Percentiles rank a stretch among this genome's conserved stretches.
Conservation (phyloP, 1,140 invertebrate genomes). For the Drosophila punjabiensis region DNA sequence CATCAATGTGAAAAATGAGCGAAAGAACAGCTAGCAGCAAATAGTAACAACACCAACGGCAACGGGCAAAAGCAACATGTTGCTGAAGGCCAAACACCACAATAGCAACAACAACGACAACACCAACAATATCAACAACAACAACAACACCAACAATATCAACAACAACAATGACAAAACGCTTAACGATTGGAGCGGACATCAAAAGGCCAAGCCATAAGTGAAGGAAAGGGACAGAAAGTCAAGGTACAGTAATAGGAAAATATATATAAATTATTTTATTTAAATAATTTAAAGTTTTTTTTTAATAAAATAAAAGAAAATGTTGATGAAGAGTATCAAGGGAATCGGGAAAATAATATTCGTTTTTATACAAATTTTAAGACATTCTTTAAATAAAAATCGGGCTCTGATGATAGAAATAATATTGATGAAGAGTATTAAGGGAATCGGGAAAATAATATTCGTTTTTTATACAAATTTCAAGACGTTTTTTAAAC, state of each 20-base stretch:
- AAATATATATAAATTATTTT: conserved; percentile 15
- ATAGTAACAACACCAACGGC: conserved; percentile 48
- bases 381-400: too few relatives aligned
- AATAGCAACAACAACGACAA: conserved; percentile 36
- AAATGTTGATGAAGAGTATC: neutral
- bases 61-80: conserved; percentile 55
- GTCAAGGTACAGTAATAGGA: conserved; percentile 34
- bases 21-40: conserved; percentile 75
- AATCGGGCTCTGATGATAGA: too few relatives aligned
- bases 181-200: conserved; percentile 65
- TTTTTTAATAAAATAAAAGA: too few relatives aligned
- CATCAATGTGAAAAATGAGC: conserved; percentile 82
- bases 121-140: conserved; percentile 42
- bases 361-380: too few relatives aligned
- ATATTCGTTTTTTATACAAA: too few relatives aligned
- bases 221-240: conserved; percentile 53
- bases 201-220: conserved; percentile 60
- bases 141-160: conserved; percentile 17
- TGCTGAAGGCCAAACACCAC: conserved; percentile 63
- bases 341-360: too few relatives aligned
- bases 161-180: conserved; percentile 49
- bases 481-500: too few relatives aligned
- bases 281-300: neutral
- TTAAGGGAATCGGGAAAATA: too few relatives aligned
- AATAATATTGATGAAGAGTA: neutral